Evolutionary conservation across 2,797 vertebrate species (phyloP).

Genomic region (Sebastes taczanowskii): DNA sequence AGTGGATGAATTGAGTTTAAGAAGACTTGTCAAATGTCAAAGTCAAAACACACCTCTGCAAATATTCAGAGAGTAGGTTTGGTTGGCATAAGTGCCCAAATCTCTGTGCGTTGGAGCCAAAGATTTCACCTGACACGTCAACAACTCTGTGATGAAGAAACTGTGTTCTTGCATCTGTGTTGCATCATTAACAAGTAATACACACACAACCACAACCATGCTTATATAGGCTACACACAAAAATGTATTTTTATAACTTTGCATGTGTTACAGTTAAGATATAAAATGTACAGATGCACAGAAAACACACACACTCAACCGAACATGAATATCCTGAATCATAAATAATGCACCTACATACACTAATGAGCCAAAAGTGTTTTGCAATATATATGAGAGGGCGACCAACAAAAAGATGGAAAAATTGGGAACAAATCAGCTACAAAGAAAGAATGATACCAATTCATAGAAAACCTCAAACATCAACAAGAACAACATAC

Average conservation of each 20-base stretch:
- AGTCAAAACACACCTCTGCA: background rate
- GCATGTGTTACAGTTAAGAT: slow-evolving; percentile 3
- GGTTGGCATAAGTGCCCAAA: background rate
- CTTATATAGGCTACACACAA: background rate
- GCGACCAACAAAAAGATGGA: background rate
- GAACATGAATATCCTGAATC: background rate
- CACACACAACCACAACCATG: background rate
- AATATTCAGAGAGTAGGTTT: background rate
- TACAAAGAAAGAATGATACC: background rate
- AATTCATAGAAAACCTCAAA: background rate
- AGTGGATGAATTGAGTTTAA: background rate
- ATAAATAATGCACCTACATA: slow-evolving; percentile 8
- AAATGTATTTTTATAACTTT: background rate
- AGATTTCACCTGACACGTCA: slow-evolving; percentile 19
- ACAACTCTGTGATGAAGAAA: slow-evolving; percentile 11
- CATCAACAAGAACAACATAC: background rate
- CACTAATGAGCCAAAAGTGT: background rate
- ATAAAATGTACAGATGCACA: slow-evolving; percentile 1
- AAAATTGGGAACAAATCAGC: background rate
- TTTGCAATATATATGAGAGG: background rate
- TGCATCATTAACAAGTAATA: slow-evolving; percentile 45
- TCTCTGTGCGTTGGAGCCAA: background rate
- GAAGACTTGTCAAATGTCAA: background rate
- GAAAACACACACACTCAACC: background rate
- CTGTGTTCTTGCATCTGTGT: slow-evolving; percentile 45